A percentile compares a stretch with the other conserved stretches of the same genome.
These are phyloP conservation scores for Chrysopa pallens DNA, from an alignment of 1,140 invertebrate species.

Conservation along the genomic window DNA sequence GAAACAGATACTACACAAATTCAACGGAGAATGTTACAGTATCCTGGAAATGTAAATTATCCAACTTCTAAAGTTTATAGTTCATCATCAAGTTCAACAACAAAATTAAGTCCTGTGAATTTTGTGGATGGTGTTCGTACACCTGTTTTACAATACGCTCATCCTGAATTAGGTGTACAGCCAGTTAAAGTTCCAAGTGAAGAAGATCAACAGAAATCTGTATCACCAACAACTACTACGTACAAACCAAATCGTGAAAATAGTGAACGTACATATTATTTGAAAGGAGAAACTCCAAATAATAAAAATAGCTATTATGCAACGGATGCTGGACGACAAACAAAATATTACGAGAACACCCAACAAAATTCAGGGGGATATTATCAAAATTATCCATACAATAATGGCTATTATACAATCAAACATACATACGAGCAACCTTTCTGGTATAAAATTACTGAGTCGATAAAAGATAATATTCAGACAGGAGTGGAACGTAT, in stretches of 20 bases:
- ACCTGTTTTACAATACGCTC: conserved; percentile 57
- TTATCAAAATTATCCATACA: conserved; percentile 32
- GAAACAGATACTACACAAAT: conserved; percentile 27
- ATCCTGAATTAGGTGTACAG: conserved; percentile 57
- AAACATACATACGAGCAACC: conserved; percentile 34
- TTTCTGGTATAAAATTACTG: conserved; percentile 50
- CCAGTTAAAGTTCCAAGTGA: conserved; percentile 38
- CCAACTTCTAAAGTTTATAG: conserved; percentile 41
- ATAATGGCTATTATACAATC: conserved; percentile 25
- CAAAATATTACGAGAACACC: conserved; percentile 29
- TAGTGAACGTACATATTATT: conserved; percentile 22
- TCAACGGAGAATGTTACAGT: conserved; percentile 47
- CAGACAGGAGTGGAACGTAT: conserved; percentile 48
- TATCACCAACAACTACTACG: conserved; percentile 11
- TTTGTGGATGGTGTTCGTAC: conserved; percentile 49
- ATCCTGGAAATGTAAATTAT: conserved; percentile 37
- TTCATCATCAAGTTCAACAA: conserved; percentile 22
- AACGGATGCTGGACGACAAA: conserved; percentile 29
- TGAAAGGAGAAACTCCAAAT: conserved; percentile 16
- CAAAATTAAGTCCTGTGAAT: conserved; percentile 26
- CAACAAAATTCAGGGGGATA: conserved; percentile 28
- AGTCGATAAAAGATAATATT: conserved; percentile 50
- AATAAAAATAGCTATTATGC: conserved; percentile 25
- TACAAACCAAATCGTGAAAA: conserved; percentile 15
- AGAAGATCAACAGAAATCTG: conserved; percentile 13